Conservation (phyloP, 2,888 invertebrate species). For the Hemicrepidius hirtus region DNA sequence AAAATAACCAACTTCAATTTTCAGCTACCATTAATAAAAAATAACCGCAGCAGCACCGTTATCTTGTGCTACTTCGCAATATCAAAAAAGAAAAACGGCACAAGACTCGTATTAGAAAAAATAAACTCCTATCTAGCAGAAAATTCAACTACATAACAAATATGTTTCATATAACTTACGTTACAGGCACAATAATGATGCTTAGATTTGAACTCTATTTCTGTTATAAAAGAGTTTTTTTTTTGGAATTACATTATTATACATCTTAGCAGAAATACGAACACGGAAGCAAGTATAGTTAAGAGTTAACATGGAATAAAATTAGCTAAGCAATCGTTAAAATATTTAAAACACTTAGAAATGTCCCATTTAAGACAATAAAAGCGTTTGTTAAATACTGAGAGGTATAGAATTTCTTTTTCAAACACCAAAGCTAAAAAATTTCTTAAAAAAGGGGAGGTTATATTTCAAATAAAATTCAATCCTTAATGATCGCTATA, state of each 20-base stretch:
- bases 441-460: not conserved
- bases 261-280: slow-evolving; percentile 37
- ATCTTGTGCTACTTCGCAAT: not conserved
- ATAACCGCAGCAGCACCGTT: not conserved
- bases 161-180: slow-evolving; percentile 58
- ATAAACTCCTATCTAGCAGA: slow-evolving; percentile 24
- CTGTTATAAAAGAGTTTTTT: slow-evolving; percentile 28
- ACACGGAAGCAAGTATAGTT: slow-evolving; percentile 38
- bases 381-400: slow-evolving; percentile 23
- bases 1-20: slow-evolving; percentile 36
- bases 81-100: not conserved
- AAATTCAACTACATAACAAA: slow-evolving; percentile 48
- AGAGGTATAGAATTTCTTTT: slow-evolving; percentile 13
- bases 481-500: no score
- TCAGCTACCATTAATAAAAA: slow-evolving; percentile 13
- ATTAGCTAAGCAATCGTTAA: slow-evolving; percentile 26
- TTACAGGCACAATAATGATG: slow-evolving; percentile 68
- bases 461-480: not conserved
- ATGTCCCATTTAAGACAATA: slow-evolving; percentile 16
- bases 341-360: slow-evolving; percentile 25
- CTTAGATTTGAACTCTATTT: slow-evolving; percentile 57
- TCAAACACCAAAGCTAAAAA: slow-evolving; percentile 8
- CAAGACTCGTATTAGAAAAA: slow-evolving; percentile 18
- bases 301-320: slow-evolving; percentile 16
- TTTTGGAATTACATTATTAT: slow-evolving; percentile 28